Evolutionary conservation across 2,113 vertebrate species (phyloP).

Genomic region (Craseonycteris thonglongyai): DNA sequence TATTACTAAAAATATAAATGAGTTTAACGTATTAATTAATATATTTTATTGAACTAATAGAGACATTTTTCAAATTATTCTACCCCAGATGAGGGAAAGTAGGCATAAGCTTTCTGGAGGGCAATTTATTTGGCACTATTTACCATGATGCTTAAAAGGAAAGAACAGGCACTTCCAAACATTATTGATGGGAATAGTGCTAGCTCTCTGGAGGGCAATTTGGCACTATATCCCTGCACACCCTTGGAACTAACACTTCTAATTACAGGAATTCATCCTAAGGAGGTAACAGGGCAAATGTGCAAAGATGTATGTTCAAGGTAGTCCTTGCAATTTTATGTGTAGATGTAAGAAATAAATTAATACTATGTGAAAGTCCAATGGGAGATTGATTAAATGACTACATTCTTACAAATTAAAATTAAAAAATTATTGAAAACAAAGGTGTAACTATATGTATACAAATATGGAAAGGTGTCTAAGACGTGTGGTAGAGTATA

Average conservation of each 20-base stretch:
- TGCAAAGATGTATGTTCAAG: not conserved
- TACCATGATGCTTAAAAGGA: not conserved
- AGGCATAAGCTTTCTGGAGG: not conserved
- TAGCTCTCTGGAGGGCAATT: not conserved
- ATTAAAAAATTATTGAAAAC: not conserved
- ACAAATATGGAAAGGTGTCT: not conserved
- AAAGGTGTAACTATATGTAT: not conserved
- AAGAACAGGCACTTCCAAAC: not conserved
- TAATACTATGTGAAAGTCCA: not conserved
- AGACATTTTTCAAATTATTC: not conserved
- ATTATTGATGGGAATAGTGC: not conserved
- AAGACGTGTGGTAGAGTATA: not conserved
- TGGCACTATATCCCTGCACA: not conserved
- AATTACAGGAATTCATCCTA: not conserved
- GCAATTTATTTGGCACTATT: not conserved
- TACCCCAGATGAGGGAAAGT: not conserved
- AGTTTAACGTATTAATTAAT: not conserved
- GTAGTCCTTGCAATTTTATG: not conserved
- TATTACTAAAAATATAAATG: not conserved
- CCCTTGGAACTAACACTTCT: not conserved
- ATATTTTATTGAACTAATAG: constrained; percentile 1
- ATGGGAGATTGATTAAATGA: not conserved
- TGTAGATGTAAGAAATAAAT: not conserved
- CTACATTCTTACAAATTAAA: constrained; percentile 6
- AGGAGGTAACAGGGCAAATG: not conserved